Conservation (phyloP, 2,113 vertebrate genomes). For the Chaetorhynchus papuensis region DNA sequence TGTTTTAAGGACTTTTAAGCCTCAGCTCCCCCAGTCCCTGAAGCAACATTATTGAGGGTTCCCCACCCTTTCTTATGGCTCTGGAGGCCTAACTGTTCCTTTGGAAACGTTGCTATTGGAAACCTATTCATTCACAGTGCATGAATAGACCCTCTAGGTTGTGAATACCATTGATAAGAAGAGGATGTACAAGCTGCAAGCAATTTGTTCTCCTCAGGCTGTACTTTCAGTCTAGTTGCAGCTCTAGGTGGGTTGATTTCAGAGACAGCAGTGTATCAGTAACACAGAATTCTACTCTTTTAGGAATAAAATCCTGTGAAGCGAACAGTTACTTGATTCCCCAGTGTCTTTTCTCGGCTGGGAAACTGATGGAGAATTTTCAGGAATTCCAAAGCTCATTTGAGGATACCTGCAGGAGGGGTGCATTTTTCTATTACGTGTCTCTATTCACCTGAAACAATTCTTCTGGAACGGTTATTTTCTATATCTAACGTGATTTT, state of each 20-base stretch:
- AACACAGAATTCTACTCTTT: neutral
- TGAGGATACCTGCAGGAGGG: neutral
- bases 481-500: neutral
- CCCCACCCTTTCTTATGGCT: conserved; percentile 38
- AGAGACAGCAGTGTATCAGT: neutral
- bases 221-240: conserved; percentile 2
- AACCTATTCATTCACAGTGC: conserved; percentile 74
- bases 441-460: neutral
- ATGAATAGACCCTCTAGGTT: conserved; percentile 65
- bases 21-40: neutral
- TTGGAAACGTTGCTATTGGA: conserved; percentile 70
- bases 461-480: neutral
- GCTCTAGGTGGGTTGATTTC: conserved; percentile 61
- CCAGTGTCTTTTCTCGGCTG: neutral
- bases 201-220: conserved; percentile 41
- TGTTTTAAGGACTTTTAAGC: conserved; percentile 36
- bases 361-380: neutral
- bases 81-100: conserved; percentile 20
- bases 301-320: neutral
- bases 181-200: conserved; percentile 22
- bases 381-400: neutral
- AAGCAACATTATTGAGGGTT: conserved; percentile 16
- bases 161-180: conserved; percentile 55
- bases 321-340: neutral
- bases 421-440: neutral